A percentile compares a stretch with the other conserved stretches of the same genome.
These are phyloP conservation scores for Regulus satrapa DNA, from an alignment of 2,113 vertebrate genomes.

Conservation along the genomic window DNA sequence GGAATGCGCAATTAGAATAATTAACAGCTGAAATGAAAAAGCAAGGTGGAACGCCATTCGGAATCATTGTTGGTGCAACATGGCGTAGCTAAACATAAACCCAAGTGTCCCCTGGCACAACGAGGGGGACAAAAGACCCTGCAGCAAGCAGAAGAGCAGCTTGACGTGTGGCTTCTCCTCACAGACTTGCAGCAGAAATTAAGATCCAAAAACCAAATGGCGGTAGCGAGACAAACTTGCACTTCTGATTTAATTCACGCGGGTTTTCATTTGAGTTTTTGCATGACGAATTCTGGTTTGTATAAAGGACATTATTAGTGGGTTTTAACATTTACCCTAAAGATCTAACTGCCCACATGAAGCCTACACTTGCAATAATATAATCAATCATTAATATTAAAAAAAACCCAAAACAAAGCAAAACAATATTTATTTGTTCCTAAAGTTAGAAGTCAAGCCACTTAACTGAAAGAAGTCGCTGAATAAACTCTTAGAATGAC, in stretches of 20 bases:
- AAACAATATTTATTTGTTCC: background rate
- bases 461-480: background rate
- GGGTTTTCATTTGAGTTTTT: background rate
- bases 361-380: background rate
- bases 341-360: background rate
- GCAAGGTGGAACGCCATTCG: background rate
- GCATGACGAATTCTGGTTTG: background rate
- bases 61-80: background rate
- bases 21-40: background rate
- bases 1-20: background rate
- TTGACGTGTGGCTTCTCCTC: background rate
- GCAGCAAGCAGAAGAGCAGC: background rate
- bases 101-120: background rate
- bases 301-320: background rate
- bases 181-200: background rate
- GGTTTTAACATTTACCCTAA: background rate
- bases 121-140: rapidly evolving
- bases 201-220: background rate
- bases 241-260: background rate
- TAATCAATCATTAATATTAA: background rate
- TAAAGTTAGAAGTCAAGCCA: background rate
- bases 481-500: background rate
- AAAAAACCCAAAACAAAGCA: no score
- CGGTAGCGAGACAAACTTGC: background rate
- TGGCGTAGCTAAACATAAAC: background rate